Evolutionary conservation across 2,888 invertebrate genomes (phyloP), one percentile per base, ranked within the genome.

Genomic region (Atrina japonica): DNA sequence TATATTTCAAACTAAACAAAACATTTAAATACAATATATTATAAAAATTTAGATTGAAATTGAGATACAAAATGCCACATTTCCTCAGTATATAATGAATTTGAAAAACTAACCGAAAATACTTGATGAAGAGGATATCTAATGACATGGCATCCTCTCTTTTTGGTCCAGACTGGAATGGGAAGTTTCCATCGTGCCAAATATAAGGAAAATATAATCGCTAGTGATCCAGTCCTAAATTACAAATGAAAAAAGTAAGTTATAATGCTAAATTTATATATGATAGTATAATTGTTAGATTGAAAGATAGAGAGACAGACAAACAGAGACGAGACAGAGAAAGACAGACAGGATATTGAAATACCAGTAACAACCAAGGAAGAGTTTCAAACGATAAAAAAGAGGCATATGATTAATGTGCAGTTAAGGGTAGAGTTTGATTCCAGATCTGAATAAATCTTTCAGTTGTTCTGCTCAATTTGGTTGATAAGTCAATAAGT

Each of bases 51-150:
- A n/a, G n/a, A n/a, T n/a, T n/a, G n/a, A n/a, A n/a, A n/a, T n/a
- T n/a, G n/a, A n/a, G n/a, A n/a, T n/a, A n/a, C n/a, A n/a, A n/a
- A n/a, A n/a, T n/a, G n/a, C n/a, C n/a, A n/a, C n/a, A n/a, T n/a
- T n/a, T n/a, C 6, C 47, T 47, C 47, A 47, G 16, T 47, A 47
- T 9, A 47, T 21, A 47, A 5, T 47, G 47, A 18, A 16, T 9
- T 9, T 21, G 7, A 50, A n/a, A 9, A 29, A 70, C 82, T 80
- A 75, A 84, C 84, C 40, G 84, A 77, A 68, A 84, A 83, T 2
- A 83, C 82, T 68, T 81, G 82, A 64, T 84, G 84, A 6, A 84
- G 73, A 1, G 84, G 84, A 55, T 82, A 84, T 77, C 82, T 70
- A 16, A 79, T 73, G 18, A 83, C 78, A 25, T 76, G 72, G 58